Base-by-base conservation (phyloP, 2,888 invertebrate species). In the Folsomia manolachei region DNA sequence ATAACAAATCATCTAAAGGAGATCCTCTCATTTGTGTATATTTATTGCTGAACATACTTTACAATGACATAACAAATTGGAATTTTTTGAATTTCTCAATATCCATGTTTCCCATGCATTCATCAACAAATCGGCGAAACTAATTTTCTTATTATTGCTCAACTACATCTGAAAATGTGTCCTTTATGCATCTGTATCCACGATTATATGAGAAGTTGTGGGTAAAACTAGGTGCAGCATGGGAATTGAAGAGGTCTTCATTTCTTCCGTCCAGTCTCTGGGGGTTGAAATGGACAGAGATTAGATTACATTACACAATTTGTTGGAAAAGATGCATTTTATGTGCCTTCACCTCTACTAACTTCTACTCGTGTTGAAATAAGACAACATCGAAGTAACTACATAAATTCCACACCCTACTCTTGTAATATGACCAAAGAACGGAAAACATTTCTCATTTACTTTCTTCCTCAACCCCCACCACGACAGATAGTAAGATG, bases 281-380 rank as follows among this genome's bases (percentile, higher is more conserved):
- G 21, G 56, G 56, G 56, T 14, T 14, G 56, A 56, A 56, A 56
- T 56, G 9, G 63, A 66, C 27, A 65, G 63, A 73, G 73, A 73
- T 71, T 70, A 75, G 66, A 73, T 73, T 69, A 71, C 72, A 72
- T 75, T 73, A 73, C 71, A 73, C 65, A 69, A 75, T 75, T 75
- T 75, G 70, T 71, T 75, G 70, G 75, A 61, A 69, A 70, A 71
- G 73, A 73, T 71, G 71, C 71, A 74, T 69, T 74, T 71, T 71
- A 74, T 71, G 63, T 60, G 27, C 25, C n/a, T n/a, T n/a, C n/a
- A n/a, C n/a, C n/a, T n/a, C n/a, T n/a, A n/a, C n/a, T n/a, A n/a
- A n/a, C n/a, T n/a, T n/a, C 25, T 39, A 39, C 39, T 4, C 14
- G 39, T 9, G 39, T 39, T 4, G 7, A n/a, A 19, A 56, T 19